Percentiles rank a stretch among this genome's conserved stretches.
Evolutionary conservation across 2,888 invertebrate genomes (phyloP).

Genomic region (Hirtodrosophila duncani): DNA sequence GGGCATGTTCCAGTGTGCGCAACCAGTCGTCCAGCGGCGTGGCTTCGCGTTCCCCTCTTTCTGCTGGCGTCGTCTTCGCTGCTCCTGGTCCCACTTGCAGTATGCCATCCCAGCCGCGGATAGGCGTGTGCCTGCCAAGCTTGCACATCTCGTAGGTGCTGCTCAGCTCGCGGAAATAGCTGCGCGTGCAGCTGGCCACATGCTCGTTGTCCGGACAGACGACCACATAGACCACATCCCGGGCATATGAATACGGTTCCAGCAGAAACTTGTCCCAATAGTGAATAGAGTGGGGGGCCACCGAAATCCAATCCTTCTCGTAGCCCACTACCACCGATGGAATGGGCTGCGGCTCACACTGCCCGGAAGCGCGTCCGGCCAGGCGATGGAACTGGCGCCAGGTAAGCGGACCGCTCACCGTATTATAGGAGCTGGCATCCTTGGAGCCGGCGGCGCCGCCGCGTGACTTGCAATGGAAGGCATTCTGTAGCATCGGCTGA

Average conservation of each 20-base stretch:
- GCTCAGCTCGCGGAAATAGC: slow-evolving; percentile 95
- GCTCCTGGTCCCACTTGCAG: slow-evolving; percentile 83
- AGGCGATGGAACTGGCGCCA: slow-evolving; percentile 98
- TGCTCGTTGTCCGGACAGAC: slow-evolving; percentile 95
- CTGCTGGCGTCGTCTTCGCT: not conserved
- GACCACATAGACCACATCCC: slow-evolving; percentile 96
- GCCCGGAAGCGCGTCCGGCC: slow-evolving; percentile 95
- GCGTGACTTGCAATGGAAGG: slow-evolving; percentile 94
- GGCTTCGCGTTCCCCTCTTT: slow-evolving; percentile 41
- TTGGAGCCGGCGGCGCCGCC: slow-evolving; percentile 84
- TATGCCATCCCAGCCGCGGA: slow-evolving; percentile 92
- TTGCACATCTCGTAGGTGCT: slow-evolving; percentile 96
- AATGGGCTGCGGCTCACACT: slow-evolving; percentile 98
- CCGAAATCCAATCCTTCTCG: slow-evolving; percentile 95
- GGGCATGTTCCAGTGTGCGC: slow-evolving; percentile 87
- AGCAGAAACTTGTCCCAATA: slow-evolving; percentile 98
- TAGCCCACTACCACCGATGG: slow-evolving; percentile 95
- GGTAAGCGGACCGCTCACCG: slow-evolving; percentile 96
- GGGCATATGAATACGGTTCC: slow-evolving; percentile 96
- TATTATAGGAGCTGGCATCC: slow-evolving; percentile 92
- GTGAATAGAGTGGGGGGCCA: slow-evolving; percentile 95
- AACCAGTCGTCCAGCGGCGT: slow-evolving; percentile 93
- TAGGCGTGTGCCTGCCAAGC: slow-evolving; percentile 94
- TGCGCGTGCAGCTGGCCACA: slow-evolving; percentile 86
- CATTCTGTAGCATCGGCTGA: slow-evolving; percentile 95